phyloP scores from a whole-genome alignment of 2,797 vertebrate genomes.

The Danio albolineatus region DNA sequence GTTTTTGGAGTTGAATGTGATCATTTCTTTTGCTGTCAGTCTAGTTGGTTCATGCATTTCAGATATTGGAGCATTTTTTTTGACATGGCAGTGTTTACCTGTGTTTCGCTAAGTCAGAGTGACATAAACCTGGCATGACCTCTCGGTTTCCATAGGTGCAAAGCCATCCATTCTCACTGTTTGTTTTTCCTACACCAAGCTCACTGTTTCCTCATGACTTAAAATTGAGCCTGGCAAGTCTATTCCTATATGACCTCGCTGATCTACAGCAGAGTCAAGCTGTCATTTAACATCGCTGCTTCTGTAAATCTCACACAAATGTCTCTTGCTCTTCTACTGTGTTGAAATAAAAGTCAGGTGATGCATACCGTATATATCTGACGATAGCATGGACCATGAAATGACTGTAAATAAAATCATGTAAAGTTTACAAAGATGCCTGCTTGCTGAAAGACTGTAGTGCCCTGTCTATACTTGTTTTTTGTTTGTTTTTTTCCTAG shows the following conservation, averaged over 20 bases:
- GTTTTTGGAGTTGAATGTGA: neutral
- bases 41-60: slow-evolving; percentile 22
- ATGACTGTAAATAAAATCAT: slow-evolving; percentile 19
- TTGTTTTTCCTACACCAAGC: slow-evolving; percentile 52
- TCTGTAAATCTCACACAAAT: slow-evolving; percentile 42
- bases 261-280: slow-evolving; percentile 26
- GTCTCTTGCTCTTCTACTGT: slow-evolving; percentile 26
- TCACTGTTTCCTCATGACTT: slow-evolving; percentile 27
- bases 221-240: slow-evolving; percentile 41
- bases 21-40: neutral
- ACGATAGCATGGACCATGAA: slow-evolving; percentile 4
- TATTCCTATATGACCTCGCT: slow-evolving; percentile 44
- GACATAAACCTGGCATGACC: slow-evolving; percentile 50
- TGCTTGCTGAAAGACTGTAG: slow-evolving; percentile 8
- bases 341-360: slow-evolving; percentile 29
- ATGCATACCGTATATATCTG: slow-evolving; percentile 21
- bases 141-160: slow-evolving; percentile 52
- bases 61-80: slow-evolving; percentile 9
- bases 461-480: slow-evolving; percentile 39
- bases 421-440: neutral
- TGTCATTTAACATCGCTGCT: slow-evolving; percentile 56
- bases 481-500: neutral
- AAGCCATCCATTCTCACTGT: slow-evolving; percentile 42
- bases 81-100: slow-evolving; percentile 38
- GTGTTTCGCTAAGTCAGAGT: slow-evolving; percentile 16